Evolutionary conservation across 2,888 invertebrate species (phyloP), one percentile per base, ranked within the genome.

Genomic region (Eledone cirrhosa): DNA sequence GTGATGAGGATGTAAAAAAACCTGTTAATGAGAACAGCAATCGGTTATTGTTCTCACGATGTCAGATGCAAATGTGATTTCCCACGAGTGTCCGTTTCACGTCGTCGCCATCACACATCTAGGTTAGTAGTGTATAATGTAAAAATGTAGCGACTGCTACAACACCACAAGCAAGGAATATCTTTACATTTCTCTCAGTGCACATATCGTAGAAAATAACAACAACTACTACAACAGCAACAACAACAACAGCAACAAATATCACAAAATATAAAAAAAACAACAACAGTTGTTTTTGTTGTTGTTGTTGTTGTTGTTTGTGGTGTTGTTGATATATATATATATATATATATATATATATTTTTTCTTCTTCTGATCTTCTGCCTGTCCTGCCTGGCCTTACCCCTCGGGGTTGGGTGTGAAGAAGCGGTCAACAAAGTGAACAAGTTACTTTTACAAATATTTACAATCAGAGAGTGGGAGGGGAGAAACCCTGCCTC

Each of bases 11-110:
- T 41, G 41, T 41, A 41, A 41, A 41, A 33, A 47, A 47, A 76
- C 77, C 75, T 69, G 77, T 79, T 63, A 77, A 63, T 63, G 67
- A 74, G 83, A 87, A 86, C 81, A 85, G 85, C 86, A 82, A 79
- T 81, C 84, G 83, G 84, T 84, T 84, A 87, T 88, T 87, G 89
- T 89, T 88, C 89, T 86, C 89, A 89, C 88, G 88, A 85, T 88
- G 86, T 85, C 86, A 87, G 85, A 86, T 86, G 88, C 88, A 88
- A 87, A 86, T 88, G 87, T 84, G 84, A 85, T 87, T 89, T 89
- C 89, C 89, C 89, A 89, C 89, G 89, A 86, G 87, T 87, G 86
- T 85, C 85, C 81, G 82, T 85, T 86, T 86, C 80, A 81, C 48
- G 76, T 47, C 48, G 48, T 48, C 47, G 29, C 33, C 72, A n/a